A percentile compares a stretch with the other conserved stretches of the same genome.
These are phyloP conservation scores for Atherix ibis DNA, from an alignment of 2,888 invertebrate genomes.

Conservation along the genomic window DNA sequence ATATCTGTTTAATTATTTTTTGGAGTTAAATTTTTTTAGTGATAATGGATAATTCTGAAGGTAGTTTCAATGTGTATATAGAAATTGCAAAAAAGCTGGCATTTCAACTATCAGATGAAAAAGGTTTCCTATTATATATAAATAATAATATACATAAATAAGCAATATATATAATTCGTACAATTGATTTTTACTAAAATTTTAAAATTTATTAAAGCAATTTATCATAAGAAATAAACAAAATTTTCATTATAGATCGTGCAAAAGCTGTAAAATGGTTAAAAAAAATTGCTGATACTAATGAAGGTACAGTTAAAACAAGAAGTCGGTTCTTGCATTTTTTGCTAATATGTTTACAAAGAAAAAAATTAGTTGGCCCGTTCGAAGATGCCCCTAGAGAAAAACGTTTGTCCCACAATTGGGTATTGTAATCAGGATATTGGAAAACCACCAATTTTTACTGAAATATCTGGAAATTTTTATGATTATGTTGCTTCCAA, in stretches of 20 bases:
- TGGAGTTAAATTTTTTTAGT: too few species aligned
- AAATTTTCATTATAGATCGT: slow-evolving; percentile 9
- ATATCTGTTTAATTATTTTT: too few species aligned
- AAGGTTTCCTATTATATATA: slow-evolving; percentile 5
- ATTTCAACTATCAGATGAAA: slow-evolving; percentile 8
- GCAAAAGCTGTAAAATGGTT: slow-evolving; percentile 13
- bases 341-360: slow-evolving; percentile 32
- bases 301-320: slow-evolving; percentile 3
- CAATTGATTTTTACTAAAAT: background rate
- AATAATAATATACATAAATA: too few species aligned
- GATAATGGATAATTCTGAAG: background rate
- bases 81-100: slow-evolving; percentile 11
- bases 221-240: background rate
- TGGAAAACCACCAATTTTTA: slow-evolving; percentile 21
- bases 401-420: slow-evolving; percentile 12
- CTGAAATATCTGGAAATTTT: slow-evolving; percentile 30
- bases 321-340: slow-evolving; percentile 29
- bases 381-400: slow-evolving; percentile 28
- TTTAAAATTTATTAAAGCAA: background rate
- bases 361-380: slow-evolving; percentile 27
- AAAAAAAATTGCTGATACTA: slow-evolving; percentile 9
- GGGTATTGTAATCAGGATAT: slow-evolving; percentile 17
- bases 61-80: slow-evolving; percentile 7
- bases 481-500: slow-evolving; percentile 33
- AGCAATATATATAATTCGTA: background rate